A percentile compares a stretch with the other conserved stretches of the same genome.
Evolutionary conservation across 2,888 invertebrate genomes (phyloP).

Genomic region (Cantharis rufa): DNA sequence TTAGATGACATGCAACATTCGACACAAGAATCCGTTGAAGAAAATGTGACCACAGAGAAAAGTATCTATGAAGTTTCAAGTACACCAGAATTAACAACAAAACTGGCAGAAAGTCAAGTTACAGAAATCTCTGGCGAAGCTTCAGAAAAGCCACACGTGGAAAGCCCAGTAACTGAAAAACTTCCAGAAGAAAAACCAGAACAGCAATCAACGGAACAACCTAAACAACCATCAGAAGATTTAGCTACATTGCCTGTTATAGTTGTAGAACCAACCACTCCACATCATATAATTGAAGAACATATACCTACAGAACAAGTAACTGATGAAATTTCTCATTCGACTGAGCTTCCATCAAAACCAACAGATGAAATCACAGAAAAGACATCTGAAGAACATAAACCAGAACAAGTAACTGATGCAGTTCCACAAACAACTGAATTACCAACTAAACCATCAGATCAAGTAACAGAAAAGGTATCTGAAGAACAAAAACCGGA

Average conservation of each 20-base stretch:
- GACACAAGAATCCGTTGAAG: not conserved
- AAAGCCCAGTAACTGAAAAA: not conserved
- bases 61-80: not conserved
- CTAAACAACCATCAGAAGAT: not conserved
- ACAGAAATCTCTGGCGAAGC: not conserved
- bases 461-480: conserved; percentile 5
- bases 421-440: not conserved
- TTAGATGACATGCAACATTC: conserved; percentile 6
- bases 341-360: conserved; percentile 1
- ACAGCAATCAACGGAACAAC: not conserved
- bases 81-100: not conserved
- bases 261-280: not conserved
- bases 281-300: not conserved
- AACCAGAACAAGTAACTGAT: conserved; percentile 11
- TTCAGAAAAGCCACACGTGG: not conserved
- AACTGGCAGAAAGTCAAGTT: not conserved
- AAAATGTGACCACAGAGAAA: not conserved
- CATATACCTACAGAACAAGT: not conserved
- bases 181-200: not conserved
- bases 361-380: not conserved
- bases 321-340: not conserved
- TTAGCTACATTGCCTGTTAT: not conserved
- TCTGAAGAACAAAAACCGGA: not conserved
- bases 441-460: not conserved
- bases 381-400: not conserved